Conservation (phyloP, 2,113 vertebrate species). For the Eira barbara region DNA sequence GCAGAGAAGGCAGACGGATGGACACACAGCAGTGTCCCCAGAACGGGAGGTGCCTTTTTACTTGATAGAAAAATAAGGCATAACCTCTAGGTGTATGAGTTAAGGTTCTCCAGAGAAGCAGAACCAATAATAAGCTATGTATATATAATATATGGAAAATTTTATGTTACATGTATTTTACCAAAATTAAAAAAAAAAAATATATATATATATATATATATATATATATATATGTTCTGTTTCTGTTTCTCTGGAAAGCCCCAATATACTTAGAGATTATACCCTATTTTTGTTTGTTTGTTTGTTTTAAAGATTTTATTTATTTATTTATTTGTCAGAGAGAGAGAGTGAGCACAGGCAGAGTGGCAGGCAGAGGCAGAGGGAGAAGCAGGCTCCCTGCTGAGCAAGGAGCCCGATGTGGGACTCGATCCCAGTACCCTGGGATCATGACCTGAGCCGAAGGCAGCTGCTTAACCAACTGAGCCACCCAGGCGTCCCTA, state of each 20-base stretch:
- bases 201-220: no score
- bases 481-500: no score
- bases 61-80: background rate
- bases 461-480: no score
- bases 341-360: no score
- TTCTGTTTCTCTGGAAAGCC: background rate
- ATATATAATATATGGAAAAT: background rate
- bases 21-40: background rate
- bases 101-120: background rate
- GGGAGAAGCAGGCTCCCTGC: no score
- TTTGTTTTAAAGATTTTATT: no score
- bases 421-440: no score
- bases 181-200: no score
- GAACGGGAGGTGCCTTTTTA: background rate
- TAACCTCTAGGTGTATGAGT: background rate
- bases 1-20: background rate
- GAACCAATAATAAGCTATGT: background rate
- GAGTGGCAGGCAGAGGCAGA: no score
- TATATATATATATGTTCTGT: background rate
- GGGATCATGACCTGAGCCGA: no score
- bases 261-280: background rate
- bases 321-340: no score
- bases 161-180: background rate
- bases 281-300: background rate
- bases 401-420: no score